These are phyloP conservation scores for Odocoileus hemionus DNA, from an alignment of 2,113 vertebrate species.

Conservation along the genomic window DNA sequence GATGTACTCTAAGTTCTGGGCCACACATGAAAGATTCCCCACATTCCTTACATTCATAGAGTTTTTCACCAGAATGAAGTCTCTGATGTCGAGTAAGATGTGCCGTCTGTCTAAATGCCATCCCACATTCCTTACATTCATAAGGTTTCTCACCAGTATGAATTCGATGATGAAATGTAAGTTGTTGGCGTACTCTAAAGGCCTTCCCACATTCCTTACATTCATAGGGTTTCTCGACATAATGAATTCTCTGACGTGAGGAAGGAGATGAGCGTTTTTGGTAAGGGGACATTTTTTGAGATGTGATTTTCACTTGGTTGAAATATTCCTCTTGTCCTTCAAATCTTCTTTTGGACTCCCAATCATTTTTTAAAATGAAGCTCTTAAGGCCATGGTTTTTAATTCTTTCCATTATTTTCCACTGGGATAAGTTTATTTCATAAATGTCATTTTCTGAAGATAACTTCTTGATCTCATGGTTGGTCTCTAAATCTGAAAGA, in stretches of 20 bases:
- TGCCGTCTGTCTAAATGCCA: slow-evolving; percentile 67
- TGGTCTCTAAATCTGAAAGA: slow-evolving; percentile 54
- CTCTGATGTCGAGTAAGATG: slow-evolving; percentile 68
- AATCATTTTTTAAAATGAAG: slow-evolving; percentile 46
- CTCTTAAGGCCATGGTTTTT: slow-evolving; percentile 33
- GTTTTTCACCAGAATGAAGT: slow-evolving; percentile 64
- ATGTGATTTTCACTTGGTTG: not conserved
- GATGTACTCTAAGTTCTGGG: slow-evolving; percentile 65
- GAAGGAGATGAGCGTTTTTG: not conserved
- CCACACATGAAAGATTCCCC: slow-evolving; percentile 63
- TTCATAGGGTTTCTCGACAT: slow-evolving; percentile 62
- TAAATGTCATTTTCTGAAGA: slow-evolving; percentile 43
- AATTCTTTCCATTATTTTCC: slow-evolving; percentile 55
- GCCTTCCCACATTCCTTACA: slow-evolving; percentile 69
- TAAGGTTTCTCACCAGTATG: slow-evolving; percentile 72
- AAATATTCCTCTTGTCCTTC: slow-evolving; percentile 28
- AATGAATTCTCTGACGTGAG: slow-evolving; percentile 31
- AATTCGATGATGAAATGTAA: slow-evolving; percentile 69
- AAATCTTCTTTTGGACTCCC: slow-evolving; percentile 33
- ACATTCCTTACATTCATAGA: slow-evolving; percentile 68
- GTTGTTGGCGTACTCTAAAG: slow-evolving; percentile 66
- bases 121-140: slow-evolving; percentile 64
- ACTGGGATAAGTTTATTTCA: slow-evolving; percentile 48
- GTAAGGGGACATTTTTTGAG: slow-evolving; percentile 34
- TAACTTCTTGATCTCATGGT: slow-evolving; percentile 37